Percentiles rank a stretch among this genome's conserved stretches.
Conservation (phyloP, 2,113 vertebrate genomes). For the Nannobrachium achirus region DNA sequence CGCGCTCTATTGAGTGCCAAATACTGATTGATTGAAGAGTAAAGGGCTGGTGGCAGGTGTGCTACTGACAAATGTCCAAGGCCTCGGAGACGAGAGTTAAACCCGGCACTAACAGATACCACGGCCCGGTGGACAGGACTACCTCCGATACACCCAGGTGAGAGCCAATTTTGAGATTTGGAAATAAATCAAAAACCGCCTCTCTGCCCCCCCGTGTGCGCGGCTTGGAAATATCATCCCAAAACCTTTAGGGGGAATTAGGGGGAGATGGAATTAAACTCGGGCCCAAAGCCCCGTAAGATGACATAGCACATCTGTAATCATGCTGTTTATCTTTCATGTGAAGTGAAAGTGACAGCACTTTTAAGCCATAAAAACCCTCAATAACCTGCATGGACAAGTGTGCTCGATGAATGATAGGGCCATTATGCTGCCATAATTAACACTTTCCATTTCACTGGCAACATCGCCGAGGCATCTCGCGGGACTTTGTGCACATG, state of each 20-base stretch:
- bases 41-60: slow-evolving; percentile 56
- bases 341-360: neutral
- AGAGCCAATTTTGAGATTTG: slow-evolving; percentile 16
- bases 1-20: slow-evolving; percentile 51
- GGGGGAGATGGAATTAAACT: neutral
- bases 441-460: no score
- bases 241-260: slow-evolving; percentile 4
- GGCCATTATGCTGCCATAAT: no score
- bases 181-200: slow-evolving; percentile 9
- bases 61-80: slow-evolving; percentile 42
- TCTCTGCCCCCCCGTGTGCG: neutral
- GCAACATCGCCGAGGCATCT: no score
- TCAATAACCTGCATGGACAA: neutral
- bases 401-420: neutral
- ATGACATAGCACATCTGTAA: neutral
- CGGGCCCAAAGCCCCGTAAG: neutral
- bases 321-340: neutral
- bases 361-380: neutral
- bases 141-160: slow-evolving; percentile 16
- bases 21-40: slow-evolving; percentile 64
- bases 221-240: neutral
- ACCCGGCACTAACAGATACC: slow-evolving; percentile 42
- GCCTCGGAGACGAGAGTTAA: slow-evolving; percentile 38
- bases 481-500: no score
- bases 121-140: slow-evolving; percentile 26